Conservation (phyloP, 1,140 invertebrate genomes). For the Grapholita molesta region DNA sequence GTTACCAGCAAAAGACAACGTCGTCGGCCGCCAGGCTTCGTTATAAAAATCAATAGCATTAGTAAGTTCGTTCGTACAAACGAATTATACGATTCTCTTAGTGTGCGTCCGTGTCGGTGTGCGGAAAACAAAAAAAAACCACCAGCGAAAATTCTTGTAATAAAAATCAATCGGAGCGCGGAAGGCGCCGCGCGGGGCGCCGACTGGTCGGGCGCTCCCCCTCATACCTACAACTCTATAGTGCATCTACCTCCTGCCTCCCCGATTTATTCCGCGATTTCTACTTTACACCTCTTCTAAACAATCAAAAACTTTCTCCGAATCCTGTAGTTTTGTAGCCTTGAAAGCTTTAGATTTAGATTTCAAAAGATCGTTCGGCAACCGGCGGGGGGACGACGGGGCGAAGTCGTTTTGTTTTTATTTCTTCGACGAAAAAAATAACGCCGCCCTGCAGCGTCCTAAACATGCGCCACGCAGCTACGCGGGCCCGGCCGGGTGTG, state of each 20-base stretch:
- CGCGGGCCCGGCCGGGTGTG: conserved; percentile 67
- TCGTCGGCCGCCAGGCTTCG: conserved; percentile 38
- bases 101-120: conserved; percentile 66
- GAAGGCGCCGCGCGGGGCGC: conserved; percentile 68
- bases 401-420: conserved; percentile 72
- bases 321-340: neutral
- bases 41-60: conserved; percentile 76
- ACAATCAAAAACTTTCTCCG: conserved; percentile 20
- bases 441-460: conserved; percentile 73
- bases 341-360: neutral
- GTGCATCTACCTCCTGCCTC: conserved; percentile 47
- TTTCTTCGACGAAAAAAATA: conserved; percentile 73
- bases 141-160: conserved; percentile 77
- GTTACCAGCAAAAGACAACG: neutral
- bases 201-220: conserved; percentile 53
- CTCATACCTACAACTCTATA: conserved; percentile 50
- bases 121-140: conserved; percentile 71
- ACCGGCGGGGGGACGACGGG: conserved; percentile 46
- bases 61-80: conserved; percentile 72
- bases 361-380: neutral
- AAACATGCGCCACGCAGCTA: conserved; percentile 77
- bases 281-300: conserved; percentile 17
- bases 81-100: conserved; percentile 69
- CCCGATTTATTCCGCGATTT: conserved; percentile 20
- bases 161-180: conserved; percentile 79